Percentiles rank a stretch among this genome's conserved stretches.
Conservation (phyloP, 2,113 vertebrate genomes). For the Cranoglanis bouderius region DNA sequence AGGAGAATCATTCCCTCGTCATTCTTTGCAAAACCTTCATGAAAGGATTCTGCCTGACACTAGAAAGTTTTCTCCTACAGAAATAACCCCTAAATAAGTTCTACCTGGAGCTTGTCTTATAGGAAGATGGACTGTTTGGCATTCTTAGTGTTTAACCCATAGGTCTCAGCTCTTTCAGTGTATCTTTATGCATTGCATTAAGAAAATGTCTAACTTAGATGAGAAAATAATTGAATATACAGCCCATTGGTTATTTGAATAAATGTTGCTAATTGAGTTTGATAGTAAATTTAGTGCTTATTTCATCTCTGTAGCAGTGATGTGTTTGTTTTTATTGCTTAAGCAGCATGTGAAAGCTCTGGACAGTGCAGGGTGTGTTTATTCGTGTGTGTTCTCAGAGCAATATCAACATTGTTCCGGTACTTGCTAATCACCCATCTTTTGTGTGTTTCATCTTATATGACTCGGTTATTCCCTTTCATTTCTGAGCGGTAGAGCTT, state of each 20-base stretch:
- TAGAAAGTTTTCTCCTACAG: slow-evolving; percentile 20
- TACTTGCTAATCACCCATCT: slow-evolving; percentile 70
- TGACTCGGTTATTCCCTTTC: slow-evolving; percentile 70
- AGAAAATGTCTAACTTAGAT: not conserved
- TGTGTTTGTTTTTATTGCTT: not conserved
- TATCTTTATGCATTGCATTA: not conserved
- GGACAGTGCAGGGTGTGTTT: slow-evolving; percentile 26
- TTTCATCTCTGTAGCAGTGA: not conserved
- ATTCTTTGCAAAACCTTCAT: slow-evolving; percentile 33
- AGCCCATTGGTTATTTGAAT: not conserved
- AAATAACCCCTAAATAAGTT: slow-evolving; percentile 22
- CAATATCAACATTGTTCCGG: slow-evolving; percentile 48
- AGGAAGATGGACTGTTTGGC: not conserved
- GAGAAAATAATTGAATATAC: not conserved
- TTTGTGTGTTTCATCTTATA: slow-evolving; percentile 70
- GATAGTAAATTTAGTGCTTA: slow-evolving; percentile 1
- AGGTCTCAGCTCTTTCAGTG: not conserved
- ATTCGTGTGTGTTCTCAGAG: slow-evolving; percentile 52
- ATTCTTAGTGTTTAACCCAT: slow-evolving; percentile 2
- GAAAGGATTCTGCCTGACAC: slow-evolving; percentile 12
- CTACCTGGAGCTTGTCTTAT: not conserved
- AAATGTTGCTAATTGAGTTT: not conserved
- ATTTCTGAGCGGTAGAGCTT: slow-evolving; percentile 69
- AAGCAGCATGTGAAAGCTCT: slow-evolving; percentile 6
- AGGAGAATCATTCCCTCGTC: slow-evolving; percentile 18